These are phyloP conservation scores for Mechanitis messenoides DNA, from an alignment of 2,888 invertebrate species.

Conservation along the genomic window DNA sequence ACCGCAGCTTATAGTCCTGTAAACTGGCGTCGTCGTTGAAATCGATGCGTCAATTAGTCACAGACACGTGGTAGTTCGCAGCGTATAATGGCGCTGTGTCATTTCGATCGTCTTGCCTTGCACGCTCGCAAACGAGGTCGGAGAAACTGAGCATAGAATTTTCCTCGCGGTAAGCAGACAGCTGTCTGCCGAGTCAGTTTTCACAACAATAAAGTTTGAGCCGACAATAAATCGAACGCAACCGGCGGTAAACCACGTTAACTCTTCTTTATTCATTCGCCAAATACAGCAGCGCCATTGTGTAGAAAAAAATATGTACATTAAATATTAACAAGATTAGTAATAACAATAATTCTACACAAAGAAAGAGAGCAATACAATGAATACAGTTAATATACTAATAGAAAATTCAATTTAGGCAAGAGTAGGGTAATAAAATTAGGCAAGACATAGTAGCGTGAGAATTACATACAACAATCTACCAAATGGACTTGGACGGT, in stretches of 20 bases:
- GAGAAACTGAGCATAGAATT: conserved; percentile 44
- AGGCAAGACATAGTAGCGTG: conserved; percentile 5
- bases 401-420: conserved; percentile 1
- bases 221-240: conserved; percentile 12
- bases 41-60: conserved; percentile 43
- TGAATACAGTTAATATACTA: background rate
- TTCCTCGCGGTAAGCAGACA: conserved; percentile 34
- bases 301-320: too few relatives aligned
- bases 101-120: conserved; percentile 13
- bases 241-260: conserved; percentile 12
- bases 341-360: too few relatives aligned
- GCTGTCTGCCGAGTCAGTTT: conserved; percentile 16
- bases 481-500: conserved; percentile 11
- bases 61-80: conserved; percentile 52
- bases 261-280: background rate
- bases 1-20: conserved; percentile 7
- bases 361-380: too few relatives aligned
- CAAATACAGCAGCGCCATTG: too few relatives aligned
- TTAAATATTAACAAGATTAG: too few relatives aligned
- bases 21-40: conserved; percentile 3
- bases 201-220: conserved; percentile 18
- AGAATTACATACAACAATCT: conserved; percentile 12
- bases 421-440: background rate
- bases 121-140: conserved; percentile 40
- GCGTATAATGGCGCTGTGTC: conserved; percentile 21